Conservation (phyloP, 2,797 vertebrate genomes). For the Amblyraja radiata region DNA sequence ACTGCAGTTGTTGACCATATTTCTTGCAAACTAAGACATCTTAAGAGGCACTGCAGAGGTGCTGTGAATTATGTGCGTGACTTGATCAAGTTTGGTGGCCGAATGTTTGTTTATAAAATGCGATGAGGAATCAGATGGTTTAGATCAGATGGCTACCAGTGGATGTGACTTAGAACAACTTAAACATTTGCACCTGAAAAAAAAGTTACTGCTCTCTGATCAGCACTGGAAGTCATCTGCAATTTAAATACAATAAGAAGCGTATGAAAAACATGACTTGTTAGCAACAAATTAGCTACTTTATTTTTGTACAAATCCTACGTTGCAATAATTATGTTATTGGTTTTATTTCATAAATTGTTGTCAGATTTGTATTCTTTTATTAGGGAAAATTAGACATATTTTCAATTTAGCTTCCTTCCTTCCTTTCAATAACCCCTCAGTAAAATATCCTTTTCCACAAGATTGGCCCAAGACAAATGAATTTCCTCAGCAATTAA, state of each 20-base stretch:
- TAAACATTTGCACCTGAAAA: not conserved
- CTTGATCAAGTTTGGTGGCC: not conserved
- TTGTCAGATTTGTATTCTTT: not conserved
- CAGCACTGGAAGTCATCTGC: not conserved
- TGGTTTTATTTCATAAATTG: not conserved
- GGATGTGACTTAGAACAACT: not conserved
- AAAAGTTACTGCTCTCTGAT: not conserved
- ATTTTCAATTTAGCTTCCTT: not conserved
- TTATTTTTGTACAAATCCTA: not conserved
- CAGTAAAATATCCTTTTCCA: not conserved
- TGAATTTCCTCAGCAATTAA: not conserved
- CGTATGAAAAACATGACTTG: not conserved
- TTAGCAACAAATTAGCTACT: not conserved
- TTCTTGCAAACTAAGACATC: not conserved
- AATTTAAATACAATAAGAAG: not conserved
- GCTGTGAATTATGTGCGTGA: not conserved
- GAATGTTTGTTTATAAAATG: constrained; percentile 17
- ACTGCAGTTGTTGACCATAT: not conserved
- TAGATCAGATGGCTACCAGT: not conserved
- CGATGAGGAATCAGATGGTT: not conserved
- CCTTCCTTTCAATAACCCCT: not conserved
- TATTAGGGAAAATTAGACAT: not conserved
- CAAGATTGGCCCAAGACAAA: not conserved
- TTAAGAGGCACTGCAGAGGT: not conserved
- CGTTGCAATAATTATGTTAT: not conserved